Evolutionary conservation across 2,113 vertebrate species (phyloP).

Genomic region (Heliornis fulica): DNA sequence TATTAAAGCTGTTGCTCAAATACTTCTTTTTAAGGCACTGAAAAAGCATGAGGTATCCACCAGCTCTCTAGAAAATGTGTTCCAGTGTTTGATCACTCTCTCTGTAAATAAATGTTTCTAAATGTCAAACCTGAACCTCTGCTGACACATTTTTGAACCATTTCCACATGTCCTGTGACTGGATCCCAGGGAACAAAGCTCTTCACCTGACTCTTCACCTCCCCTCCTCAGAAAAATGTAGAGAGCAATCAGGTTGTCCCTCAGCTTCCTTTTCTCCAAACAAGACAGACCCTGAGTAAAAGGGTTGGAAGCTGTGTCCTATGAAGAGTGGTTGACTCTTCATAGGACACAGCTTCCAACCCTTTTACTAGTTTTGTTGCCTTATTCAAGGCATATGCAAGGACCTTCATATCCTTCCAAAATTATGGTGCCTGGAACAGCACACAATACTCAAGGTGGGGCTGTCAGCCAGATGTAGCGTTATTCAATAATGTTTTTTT

Average conservation of each 20-base stretch:
- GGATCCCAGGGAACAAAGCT: not conserved
- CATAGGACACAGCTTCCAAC: not conserved
- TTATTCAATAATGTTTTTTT: not conserved
- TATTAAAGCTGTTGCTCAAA: not conserved
- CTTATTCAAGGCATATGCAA: accelerated
- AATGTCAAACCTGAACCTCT: not conserved
- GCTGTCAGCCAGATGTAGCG: not conserved
- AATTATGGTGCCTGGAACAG: not conserved
- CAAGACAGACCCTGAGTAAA: not conserved
- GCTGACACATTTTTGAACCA: not conserved
- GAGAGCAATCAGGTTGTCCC: not conserved
- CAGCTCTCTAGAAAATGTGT: not conserved
- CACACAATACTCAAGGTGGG: not conserved
- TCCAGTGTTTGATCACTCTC: not conserved
- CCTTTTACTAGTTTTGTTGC: not conserved
- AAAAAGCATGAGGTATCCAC: accelerated
- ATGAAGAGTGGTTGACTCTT: too few species aligned
- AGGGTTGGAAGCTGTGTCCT: too few species aligned
- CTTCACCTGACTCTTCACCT: not conserved
- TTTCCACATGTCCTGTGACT: accelerated
- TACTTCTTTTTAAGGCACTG: not conserved
- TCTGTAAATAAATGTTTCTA: not conserved
- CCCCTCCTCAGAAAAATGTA: not conserved
- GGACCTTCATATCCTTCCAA: not conserved
- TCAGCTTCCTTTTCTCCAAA: not conserved